These are phyloP conservation scores for Aurelia sp. DNA, from an alignment of 30 jellyfish, hydroid and myxozoan genomes.

Conservation along the genomic window DNA sequence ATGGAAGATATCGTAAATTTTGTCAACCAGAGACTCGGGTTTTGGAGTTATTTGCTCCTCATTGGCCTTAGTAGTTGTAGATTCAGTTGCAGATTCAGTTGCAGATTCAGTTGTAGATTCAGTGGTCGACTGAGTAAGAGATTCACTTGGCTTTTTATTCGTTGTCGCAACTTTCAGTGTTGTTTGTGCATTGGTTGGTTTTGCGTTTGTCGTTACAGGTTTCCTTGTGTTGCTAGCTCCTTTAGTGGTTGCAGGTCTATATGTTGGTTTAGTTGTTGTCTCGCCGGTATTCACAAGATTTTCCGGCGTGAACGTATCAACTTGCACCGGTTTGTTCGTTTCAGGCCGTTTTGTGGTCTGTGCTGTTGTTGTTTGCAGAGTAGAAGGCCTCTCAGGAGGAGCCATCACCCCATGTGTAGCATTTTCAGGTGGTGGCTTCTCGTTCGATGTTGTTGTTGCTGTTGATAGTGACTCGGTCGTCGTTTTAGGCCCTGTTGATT, in stretches of 20 bases:
- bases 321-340: neutral
- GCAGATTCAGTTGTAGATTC: conserved; percentile 9
- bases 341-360: conserved; percentile 27
- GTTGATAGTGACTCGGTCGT: conserved; percentile 1
- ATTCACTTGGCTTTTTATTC: neutral
- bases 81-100: neutral
- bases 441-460: conserved; percentile 15
- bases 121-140: neutral
- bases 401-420: conserved; percentile 25
- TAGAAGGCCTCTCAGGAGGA: conserved; percentile 48
- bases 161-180: conserved; percentile 10
- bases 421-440: conserved; percentile 48
- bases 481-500: neutral
- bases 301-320: conserved; percentile 12
- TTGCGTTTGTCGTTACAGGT: neutral
- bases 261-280: conserved; percentile 12
- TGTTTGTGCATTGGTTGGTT: conserved; percentile 10
- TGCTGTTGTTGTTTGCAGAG: conserved; percentile 5
- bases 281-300: neutral
- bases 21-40: conserved; percentile 38
- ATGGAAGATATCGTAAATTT: conserved; percentile 57
- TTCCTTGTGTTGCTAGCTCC: neutral
- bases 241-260: conserved; percentile 6
- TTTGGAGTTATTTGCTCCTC: conserved; percentile 24
- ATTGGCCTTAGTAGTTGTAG: neutral